phyloP scores from a whole-genome alignment of 2,888 invertebrate genomes.

The Euzetes globulus region DNA sequence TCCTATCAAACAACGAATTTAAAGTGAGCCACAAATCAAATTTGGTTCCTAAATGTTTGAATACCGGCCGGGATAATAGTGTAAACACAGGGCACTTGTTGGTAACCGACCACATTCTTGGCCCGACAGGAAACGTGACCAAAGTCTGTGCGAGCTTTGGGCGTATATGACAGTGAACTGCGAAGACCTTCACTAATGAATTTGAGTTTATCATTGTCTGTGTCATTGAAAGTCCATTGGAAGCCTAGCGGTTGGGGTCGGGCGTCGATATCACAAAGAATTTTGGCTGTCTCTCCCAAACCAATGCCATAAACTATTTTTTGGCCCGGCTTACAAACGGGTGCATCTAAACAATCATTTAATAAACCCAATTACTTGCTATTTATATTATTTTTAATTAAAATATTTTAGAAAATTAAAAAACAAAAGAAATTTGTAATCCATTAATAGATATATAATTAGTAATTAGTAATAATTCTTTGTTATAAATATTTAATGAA shows the following conservation, averaged over 20 bases:
- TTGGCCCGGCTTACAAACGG: constrained; percentile 30
- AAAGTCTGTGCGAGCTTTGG: constrained; percentile 19
- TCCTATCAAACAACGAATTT: neutral
- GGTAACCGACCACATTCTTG: constrained; percentile 27
- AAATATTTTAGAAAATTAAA: too few relatives aligned
- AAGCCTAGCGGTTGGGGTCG: constrained; percentile 20
- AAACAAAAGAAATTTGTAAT: neutral
- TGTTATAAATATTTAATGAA: too few relatives aligned
- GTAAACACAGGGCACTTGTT: constrained; percentile 28
- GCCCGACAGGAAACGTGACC: constrained; percentile 30
- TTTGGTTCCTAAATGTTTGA: neutral
- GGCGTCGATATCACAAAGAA: constrained; percentile 35
- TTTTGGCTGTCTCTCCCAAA: constrained; percentile 25
- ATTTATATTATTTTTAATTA: too few relatives aligned
- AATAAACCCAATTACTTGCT: neutral
- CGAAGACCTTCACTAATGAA: constrained; percentile 30
- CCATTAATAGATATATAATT: neutral
- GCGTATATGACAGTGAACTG: constrained; percentile 29
- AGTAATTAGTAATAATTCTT: neutral
- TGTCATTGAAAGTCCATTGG: constrained; percentile 32
- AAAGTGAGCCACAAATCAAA: neutral
- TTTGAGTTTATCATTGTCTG: neutral
- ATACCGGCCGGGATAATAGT: constrained; percentile 31
- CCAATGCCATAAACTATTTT: constrained; percentile 33
- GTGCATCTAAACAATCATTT: constrained; percentile 14